Evolutionary conservation across 2,797 vertebrate species (phyloP).

Genomic region (Halcyon smyrnensis): DNA sequence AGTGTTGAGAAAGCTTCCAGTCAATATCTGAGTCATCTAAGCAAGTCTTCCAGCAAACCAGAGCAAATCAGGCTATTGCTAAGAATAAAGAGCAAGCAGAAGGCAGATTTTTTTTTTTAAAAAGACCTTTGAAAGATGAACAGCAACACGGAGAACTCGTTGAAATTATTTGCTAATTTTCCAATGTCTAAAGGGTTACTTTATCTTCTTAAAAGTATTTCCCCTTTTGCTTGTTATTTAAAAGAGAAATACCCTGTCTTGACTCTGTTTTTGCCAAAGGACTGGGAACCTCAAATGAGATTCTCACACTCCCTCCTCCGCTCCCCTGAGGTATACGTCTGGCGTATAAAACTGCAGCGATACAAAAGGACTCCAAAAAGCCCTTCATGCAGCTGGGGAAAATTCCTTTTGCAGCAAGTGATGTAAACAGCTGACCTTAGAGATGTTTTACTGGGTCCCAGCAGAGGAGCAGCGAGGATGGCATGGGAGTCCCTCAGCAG

Average conservation of each 20-base stretch:
- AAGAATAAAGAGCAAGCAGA: slow-evolving; percentile 51
- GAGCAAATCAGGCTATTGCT: slow-evolving; percentile 48
- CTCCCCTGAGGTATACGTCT: slow-evolving; percentile 26
- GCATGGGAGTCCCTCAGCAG: background rate
- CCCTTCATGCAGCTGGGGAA: background rate
- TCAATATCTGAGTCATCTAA: slow-evolving; percentile 64
- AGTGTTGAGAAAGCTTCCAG: slow-evolving; percentile 56
- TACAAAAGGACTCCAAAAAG: slow-evolving; percentile 7
- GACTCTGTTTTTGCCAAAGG: background rate
- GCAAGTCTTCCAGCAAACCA: slow-evolving; percentile 50
- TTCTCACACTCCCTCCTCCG: slow-evolving; percentile 42
- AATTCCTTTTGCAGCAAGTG: slow-evolving; percentile 8
- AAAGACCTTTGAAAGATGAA: background rate
- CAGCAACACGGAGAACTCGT: background rate
- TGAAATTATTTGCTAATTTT: background rate
- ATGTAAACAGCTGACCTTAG: slow-evolving; percentile 8
- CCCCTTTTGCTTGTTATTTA: background rate
- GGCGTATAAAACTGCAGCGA: background rate
- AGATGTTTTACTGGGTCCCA: background rate
- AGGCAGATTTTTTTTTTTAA: background rate
- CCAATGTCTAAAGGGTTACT: background rate
- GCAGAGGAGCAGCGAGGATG: background rate
- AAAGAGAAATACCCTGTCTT: slow-evolving; percentile 33
- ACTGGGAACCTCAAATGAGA: slow-evolving; percentile 37
- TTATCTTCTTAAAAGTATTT: background rate